Evolutionary conservation across 2,797 vertebrate genomes (phyloP).

Genomic region (Acanthiza pusilla): DNA sequence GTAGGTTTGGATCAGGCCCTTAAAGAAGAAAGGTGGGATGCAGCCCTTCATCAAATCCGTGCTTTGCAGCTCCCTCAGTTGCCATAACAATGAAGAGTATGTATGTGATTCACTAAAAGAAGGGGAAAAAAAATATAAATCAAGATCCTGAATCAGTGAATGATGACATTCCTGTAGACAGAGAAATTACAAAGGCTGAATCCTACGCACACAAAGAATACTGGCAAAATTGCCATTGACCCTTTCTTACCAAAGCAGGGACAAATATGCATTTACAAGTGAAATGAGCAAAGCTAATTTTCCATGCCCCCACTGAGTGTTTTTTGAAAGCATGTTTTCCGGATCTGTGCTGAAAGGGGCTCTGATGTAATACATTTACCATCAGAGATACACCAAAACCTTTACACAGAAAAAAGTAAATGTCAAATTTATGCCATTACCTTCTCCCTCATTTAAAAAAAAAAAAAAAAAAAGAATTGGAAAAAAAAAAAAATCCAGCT

Average conservation of each 20-base stretch:
- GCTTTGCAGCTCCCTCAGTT: constrained; percentile 43
- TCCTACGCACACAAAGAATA: background rate
- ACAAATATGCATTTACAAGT: background rate
- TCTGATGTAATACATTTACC: background rate
- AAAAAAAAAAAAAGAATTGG: background rate
- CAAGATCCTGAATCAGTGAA: constrained; percentile 35
- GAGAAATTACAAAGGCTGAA: background rate
- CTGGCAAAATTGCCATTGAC: background rate
- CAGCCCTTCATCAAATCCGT: constrained; percentile 23
- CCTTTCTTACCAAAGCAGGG: background rate
- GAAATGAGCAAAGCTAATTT: constrained; percentile 23
- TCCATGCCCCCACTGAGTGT: background rate
- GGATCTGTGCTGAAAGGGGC: background rate
- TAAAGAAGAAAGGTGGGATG: constrained; percentile 23
- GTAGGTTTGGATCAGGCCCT: constrained; percentile 1
- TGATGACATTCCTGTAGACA: background rate
- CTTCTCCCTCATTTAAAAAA: background rate
- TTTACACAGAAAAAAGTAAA: background rate
- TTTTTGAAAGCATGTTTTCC: background rate
- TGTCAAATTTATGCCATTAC: background rate
- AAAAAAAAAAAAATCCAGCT: background rate
- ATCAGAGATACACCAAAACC: background rate
- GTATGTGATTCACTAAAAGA: constrained; percentile 43
- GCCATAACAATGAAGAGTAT: constrained; percentile 56
- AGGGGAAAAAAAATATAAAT: background rate